Percentiles rank a stretch among this genome's conserved stretches.
phyloP scores from a whole-genome alignment of 1,140 invertebrate genomes.

The Drosophila erecta region DNA sequence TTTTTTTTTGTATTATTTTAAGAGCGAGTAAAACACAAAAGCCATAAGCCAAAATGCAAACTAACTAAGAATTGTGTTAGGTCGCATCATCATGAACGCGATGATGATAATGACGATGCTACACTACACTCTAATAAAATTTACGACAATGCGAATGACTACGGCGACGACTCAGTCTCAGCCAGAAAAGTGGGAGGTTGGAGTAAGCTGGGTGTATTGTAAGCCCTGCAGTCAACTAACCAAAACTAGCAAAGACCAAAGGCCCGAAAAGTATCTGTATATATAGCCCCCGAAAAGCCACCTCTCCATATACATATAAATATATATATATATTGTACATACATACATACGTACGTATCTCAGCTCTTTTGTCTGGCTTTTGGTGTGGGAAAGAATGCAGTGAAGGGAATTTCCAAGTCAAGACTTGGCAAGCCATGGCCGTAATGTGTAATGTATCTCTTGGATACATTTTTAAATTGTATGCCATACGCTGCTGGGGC shows the following conservation, averaged over 20 bases:
- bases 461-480: conserved; percentile 80
- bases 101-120: conserved; percentile 46
- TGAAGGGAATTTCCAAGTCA: conserved; percentile 78
- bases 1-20: conserved; percentile 4
- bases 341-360: conserved; percentile 1
- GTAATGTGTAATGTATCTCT: conserved; percentile 80
- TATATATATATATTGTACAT: not conserved
- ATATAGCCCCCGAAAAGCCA: conserved; percentile 14
- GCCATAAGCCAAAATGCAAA: conserved; percentile 67
- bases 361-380: conserved; percentile 43
- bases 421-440: conserved; percentile 74
- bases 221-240: conserved; percentile 67
- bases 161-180: conserved; percentile 52
- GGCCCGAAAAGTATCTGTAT: conserved; percentile 59
- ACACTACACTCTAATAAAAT: conserved; percentile 76
- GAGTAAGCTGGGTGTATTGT: not conserved
- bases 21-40: conserved; percentile 47
- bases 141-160: conserved; percentile 77
- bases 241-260: conserved; percentile 57
- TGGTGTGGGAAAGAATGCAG: conserved; percentile 79
- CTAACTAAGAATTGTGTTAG: conserved; percentile 69
- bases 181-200: conserved; percentile 7
- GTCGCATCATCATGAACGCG: conserved; percentile 36
- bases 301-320: conserved; percentile 1
- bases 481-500: conserved; percentile 53